phyloP scores from a whole-genome alignment of 2,113 vertebrate genomes.

The Nyctibius bracteatus region DNA sequence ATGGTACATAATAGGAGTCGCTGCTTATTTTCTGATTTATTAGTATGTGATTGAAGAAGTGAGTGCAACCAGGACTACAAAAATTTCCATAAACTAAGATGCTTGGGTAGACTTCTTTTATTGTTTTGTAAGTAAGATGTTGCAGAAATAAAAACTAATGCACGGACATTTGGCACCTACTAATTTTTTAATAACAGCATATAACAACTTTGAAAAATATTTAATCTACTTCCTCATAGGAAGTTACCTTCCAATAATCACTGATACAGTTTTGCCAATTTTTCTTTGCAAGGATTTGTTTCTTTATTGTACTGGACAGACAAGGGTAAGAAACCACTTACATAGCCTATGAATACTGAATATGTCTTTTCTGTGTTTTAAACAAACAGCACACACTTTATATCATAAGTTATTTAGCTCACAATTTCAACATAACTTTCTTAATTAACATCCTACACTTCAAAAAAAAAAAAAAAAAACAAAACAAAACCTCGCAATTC shows the following conservation, averaged over 20 bases:
- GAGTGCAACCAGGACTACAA: not conserved
- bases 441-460: not conserved
- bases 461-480: too few relatives aligned
- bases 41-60: not conserved
- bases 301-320: not conserved
- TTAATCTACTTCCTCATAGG: not conserved
- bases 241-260: not conserved
- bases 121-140: not conserved
- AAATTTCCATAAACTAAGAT: not conserved
- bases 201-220: not conserved
- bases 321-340: not conserved
- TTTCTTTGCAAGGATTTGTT: not conserved
- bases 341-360: not conserved
- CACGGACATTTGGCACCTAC: not conserved
- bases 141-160: not conserved
- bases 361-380: not conserved
- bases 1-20: not conserved
- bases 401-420: not conserved
- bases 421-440: not conserved
- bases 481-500: accelerated
- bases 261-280: not conserved
- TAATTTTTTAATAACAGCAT: not conserved
- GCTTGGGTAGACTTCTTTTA: not conserved
- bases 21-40: not conserved
- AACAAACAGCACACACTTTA: not conserved